Base-by-base conservation (phyloP, 2,888 invertebrate genomes). In the Crossocerus cetratus region DNA sequence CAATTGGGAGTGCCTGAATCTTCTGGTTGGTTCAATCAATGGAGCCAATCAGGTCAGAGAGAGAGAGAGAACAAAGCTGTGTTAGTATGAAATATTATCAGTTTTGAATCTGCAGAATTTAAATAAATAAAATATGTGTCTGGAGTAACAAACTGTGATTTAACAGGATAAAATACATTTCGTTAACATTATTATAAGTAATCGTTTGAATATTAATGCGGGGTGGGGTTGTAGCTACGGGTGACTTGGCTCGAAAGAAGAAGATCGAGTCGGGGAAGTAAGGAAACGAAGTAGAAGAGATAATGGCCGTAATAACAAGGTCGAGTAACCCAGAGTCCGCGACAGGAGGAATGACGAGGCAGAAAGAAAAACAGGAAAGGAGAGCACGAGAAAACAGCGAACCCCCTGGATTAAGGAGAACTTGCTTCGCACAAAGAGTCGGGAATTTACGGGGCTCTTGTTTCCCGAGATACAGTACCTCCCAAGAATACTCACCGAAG, bases 371-470 rank as follows among this genome's bases (percentile, higher is more conserved):
- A 45, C 54, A 45, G 56, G 65, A 65, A 62, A 78, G 45, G 42
- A 45, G 58, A 69, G 57, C 16, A 55, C 54, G 69, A 61, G 60
- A 55, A 56, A 43, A 61, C 74, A 56, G 60, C 22, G 49, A 53
- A 68, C 65, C 58, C 68, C 63, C 62, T 56, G 59, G 66, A 79
- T 84, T 79, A 79, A 74, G 80, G 74, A 77, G 79, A 78, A 82
- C 77, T 81, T 74, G 78, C 63, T 55, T 69, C 70, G 83, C 76
- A 83, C 83, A 83, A 84, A 86, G 77, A 79, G 22, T 20, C 21
- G 13, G 68, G 43, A 53, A 62, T 73, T 73, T 66, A 60, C 32
- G 70, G 70, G 57, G 49, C 66, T 53, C 63, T 54, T 57, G 60
- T 53, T 71, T 49, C 61, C 61, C 60, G 22, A 16, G 44, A 53